These are phyloP conservation scores for Melierax canorus DNA, from an alignment of 2,113 vertebrate genomes.

Conservation along the genomic window DNA sequence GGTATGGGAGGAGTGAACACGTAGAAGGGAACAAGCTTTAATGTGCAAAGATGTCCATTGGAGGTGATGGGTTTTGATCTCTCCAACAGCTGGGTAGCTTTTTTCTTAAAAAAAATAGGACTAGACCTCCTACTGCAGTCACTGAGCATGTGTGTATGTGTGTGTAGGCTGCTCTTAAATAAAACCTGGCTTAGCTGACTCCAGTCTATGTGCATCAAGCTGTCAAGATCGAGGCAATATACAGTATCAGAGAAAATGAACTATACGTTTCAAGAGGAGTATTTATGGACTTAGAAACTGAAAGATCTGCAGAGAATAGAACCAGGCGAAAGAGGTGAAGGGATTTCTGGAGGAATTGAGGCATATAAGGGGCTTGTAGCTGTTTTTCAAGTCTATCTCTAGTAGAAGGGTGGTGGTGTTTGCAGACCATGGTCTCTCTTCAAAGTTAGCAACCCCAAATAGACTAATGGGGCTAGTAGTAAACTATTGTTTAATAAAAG, in stretches of 20 bases:
- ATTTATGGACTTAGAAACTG: background rate
- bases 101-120: background rate
- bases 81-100: background rate
- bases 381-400: background rate
- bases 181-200: background rate
- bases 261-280: background rate
- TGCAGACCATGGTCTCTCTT: background rate
- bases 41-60: background rate
- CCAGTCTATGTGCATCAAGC: background rate
- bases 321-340: background rate
- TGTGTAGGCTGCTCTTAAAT: background rate
- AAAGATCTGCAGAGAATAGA: background rate
- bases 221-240: background rate
- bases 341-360: background rate
- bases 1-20: background rate
- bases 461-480: too few relatives aligned
- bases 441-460: background rate
- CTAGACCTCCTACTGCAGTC: background rate
- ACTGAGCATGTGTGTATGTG: background rate
- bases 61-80: background rate
- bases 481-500: background rate
- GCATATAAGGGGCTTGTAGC: background rate
- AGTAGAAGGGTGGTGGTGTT: background rate
- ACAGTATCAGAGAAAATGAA: background rate
- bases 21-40: background rate